Base-by-base conservation (phyloP, 2,888 invertebrate species). In the Operophtera brumata region DNA sequence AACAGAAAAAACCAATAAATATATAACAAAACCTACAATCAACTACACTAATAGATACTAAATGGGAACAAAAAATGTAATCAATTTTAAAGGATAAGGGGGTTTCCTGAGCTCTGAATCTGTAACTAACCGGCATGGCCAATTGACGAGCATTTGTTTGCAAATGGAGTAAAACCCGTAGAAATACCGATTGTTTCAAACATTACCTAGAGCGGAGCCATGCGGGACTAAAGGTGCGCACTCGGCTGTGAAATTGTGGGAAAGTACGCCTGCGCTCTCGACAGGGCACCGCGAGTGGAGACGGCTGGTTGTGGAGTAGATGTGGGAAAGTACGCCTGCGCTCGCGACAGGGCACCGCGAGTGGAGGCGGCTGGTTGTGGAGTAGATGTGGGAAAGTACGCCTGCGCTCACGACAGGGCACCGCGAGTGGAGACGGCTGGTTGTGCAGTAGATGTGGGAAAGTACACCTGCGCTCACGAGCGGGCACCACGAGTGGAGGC, bases 211-310 rank as follows among this genome's bases (percentile, higher is more conserved):
- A n/a, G 11, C 10, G 2, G 30, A 2, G 12, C 35, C n/a, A 52
- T 47, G 57, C 62, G 47, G 28, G 36, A 44, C 48, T 32, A 51
- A 44, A 45, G 35, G 20, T 26, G 40, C 39, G 47, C 57, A 34
- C 34, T 49, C 51, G 52, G 47, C 63, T 58, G 61, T 61, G 64
- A 61, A 61, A 64, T 66, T 42, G 35, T 9, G 25, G 65, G 61
- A 54, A 64, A 66, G 45, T 51, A 65, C 60, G 57, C 13, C 42
- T 13, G 28, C 4, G 11, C 30, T 30, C 8, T 4, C 6, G 34
- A 10, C 11, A 34, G 1, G n/a, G n/a, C 6, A 11, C 34, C 11
- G 0, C 1, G 6, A 1, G n/a, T n/a, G 2, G 0, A n/a, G 2
- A 34, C n/a, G n/a, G n/a, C 20, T 20, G 10, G 11, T n/a, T 34